Conservation (phyloP, 2,113 vertebrate species). For the Bufo bufo region DNA sequence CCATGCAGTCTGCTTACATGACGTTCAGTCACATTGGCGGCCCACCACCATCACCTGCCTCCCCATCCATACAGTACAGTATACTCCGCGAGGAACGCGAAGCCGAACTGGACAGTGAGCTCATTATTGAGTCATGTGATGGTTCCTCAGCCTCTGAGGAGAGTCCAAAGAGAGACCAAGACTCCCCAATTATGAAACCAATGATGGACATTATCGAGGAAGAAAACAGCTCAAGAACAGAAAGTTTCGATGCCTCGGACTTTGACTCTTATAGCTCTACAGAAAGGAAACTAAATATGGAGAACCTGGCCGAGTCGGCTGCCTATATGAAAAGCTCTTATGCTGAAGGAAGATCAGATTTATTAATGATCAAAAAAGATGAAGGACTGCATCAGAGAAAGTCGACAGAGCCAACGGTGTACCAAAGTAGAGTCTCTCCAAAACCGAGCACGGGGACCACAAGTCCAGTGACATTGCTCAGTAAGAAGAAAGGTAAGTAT, state of each 20-base stretch:
- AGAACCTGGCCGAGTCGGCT: conserved; percentile 72
- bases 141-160: conserved; percentile 90
- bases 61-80: conserved; percentile 87
- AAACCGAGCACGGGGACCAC: conserved; percentile 56
- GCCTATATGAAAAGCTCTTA: conserved; percentile 75
- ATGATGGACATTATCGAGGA: conserved; percentile 75
- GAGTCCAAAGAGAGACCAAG: conserved; percentile 94
- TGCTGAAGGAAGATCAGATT: conserved; percentile 69
- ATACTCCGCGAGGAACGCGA: conserved; percentile 94
- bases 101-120: conserved; percentile 95
- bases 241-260: conserved; percentile 61
- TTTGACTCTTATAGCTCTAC: conserved; percentile 62
- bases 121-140: conserved; percentile 90
- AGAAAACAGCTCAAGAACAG: conserved; percentile 63
- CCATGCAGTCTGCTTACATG: conserved; percentile 78
- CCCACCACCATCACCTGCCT: conserved; percentile 79
- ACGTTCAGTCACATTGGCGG: conserved; percentile 81
- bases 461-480: conserved; percentile 68
- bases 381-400: conserved; percentile 64
- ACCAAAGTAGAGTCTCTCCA: conserved; percentile 60
- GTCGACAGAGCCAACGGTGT: conserved; percentile 63
- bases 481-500: conserved; percentile 84
- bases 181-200: conserved; percentile 79
- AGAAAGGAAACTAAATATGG: conserved; percentile 74
- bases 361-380: conserved; percentile 60